Base-by-base conservation (phyloP, 2,888 invertebrate genomes). In the Phrixothrix hirtus region DNA sequence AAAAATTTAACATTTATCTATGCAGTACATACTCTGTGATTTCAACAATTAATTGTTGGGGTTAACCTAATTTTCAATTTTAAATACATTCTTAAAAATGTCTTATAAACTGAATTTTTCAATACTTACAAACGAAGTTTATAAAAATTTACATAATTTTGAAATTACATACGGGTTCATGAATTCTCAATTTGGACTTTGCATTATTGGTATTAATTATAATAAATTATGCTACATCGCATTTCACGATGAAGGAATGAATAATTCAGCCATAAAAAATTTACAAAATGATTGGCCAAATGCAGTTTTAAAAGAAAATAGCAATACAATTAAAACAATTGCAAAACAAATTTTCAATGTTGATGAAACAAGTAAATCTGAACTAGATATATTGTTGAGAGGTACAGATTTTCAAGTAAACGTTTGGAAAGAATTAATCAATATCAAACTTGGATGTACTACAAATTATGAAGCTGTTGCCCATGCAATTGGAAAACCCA, bases 351-450 rank as follows among this genome's bases (percentile, higher is more conserved):
- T 68, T 12, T 66, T 66, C 25, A 57, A 57, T 27, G 43, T 58
- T 13, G 9, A 10, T n/a, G 11, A 29, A 2, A 1, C 12, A 6
- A n/a, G 39, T 3, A 44, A 52, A 9, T 27, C 44, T 5, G 37
- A 60, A 11, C 16, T 70, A 2, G 57, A 68, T 14, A 34, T 73
- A 1, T 42, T 68, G 15, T 44, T 75, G 9, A 67, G 64, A 44
- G 74, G 75, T 13, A 73, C 73, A 1, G 65, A 68, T 2, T 67
- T 75, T 47, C 68, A 75, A 50, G 56, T 70, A 4, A 55, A 60
- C 15, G 73, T 75, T 2, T 75, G 74, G 74, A 67, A 71, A 49
- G 65, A 68, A 15, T 41, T 75, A 39, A 52, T 59, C 6, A 62
- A 66, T 1, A 53, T 74, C 15, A 56, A 65, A 42, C 58, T 54